These are phyloP conservation scores for Anaspis maculata DNA, from an alignment of 2,888 invertebrate genomes.

Conservation along the genomic window DNA sequence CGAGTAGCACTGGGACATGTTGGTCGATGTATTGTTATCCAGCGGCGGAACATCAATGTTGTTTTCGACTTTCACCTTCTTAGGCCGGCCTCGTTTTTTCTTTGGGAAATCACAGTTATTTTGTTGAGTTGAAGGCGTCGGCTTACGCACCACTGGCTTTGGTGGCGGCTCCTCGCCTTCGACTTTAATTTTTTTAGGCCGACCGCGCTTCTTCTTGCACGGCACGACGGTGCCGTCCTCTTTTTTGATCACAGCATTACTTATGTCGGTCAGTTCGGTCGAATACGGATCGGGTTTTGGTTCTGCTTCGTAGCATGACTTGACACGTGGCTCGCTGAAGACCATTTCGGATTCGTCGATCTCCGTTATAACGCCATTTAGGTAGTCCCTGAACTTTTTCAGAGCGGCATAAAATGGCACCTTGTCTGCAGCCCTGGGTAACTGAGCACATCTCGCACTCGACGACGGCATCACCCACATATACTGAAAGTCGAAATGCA, in stretches of 20 bases:
- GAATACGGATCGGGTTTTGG: slow-evolving; percentile 41
- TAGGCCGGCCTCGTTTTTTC: slow-evolving; percentile 82
- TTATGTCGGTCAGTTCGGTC: slow-evolving; percentile 42
- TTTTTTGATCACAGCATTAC: slow-evolving; percentile 46
- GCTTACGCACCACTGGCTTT: slow-evolving; percentile 46
- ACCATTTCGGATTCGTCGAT: slow-evolving; percentile 83
- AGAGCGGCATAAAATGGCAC: slow-evolving; percentile 95
- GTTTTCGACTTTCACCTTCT: slow-evolving; percentile 69
- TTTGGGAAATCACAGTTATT: slow-evolving; percentile 60
- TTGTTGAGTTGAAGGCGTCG: slow-evolving; percentile 31
- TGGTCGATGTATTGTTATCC: slow-evolving; percentile 40
- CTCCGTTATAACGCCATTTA: slow-evolving; percentile 77
- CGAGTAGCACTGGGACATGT: slow-evolving; percentile 44
- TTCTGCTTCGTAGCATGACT: slow-evolving; percentile 54
- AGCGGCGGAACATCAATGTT: slow-evolving; percentile 43
- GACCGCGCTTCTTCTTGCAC: slow-evolving; percentile 79
- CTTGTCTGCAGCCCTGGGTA: slow-evolving; percentile 96
- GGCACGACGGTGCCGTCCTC: slow-evolving; percentile 60
- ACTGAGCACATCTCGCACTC: slow-evolving; percentile 91
- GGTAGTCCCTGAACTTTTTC: slow-evolving; percentile 90
- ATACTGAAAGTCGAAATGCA: slow-evolving; percentile 56
- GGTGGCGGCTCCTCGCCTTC: slow-evolving; percentile 57
- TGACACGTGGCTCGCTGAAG: slow-evolving; percentile 65
- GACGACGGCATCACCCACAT: slow-evolving; percentile 99
- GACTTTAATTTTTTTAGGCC: slow-evolving; percentile 77